Evolutionary conservation across 2,888 invertebrate genomes (phyloP).

Genomic region (Ophioninae sp.): DNA sequence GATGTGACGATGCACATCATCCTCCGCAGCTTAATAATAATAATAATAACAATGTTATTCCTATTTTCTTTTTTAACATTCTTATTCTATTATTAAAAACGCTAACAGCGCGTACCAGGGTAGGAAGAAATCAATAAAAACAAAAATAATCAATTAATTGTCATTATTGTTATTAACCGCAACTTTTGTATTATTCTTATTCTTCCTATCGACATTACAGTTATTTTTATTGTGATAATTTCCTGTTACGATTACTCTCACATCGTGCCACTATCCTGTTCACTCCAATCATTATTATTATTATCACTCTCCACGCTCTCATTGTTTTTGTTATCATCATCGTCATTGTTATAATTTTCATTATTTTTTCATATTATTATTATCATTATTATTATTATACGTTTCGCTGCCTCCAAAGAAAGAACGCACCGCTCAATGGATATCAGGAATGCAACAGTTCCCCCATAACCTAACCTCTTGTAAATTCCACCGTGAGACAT

Average conservation of each 20-base stretch:
- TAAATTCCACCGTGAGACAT: slow-evolving; percentile 4
- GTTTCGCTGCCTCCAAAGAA: not conserved
- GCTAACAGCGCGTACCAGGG: too few relatives aligned
- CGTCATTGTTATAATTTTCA: not conserved
- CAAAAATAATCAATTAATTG: too few relatives aligned
- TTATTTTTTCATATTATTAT: not conserved
- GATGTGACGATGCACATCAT: too few relatives aligned
- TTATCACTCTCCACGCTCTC: slow-evolving; percentile 30
- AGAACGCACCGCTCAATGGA: slow-evolving; percentile 23
- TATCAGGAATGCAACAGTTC: slow-evolving; percentile 47
- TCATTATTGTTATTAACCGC: too few relatives aligned
- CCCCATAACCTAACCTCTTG: slow-evolving; percentile 26
- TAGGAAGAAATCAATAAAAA: too few relatives aligned
- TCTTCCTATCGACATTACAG: too few relatives aligned
- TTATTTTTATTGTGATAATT: too few relatives aligned
- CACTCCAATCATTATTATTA: too few relatives aligned
- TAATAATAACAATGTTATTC: not conserved
- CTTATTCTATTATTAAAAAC: not conserved
- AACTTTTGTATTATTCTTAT: too few relatives aligned
- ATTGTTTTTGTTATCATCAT: slow-evolving; percentile 18
- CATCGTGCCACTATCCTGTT: too few relatives aligned
- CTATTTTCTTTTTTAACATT: not conserved
- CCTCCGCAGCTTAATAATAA: not conserved
- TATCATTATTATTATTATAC: not conserved
- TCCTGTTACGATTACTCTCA: too few relatives aligned